Evolutionary conservation across 2,888 invertebrate species (phyloP).

Genomic region (Trachelus stipa): DNA sequence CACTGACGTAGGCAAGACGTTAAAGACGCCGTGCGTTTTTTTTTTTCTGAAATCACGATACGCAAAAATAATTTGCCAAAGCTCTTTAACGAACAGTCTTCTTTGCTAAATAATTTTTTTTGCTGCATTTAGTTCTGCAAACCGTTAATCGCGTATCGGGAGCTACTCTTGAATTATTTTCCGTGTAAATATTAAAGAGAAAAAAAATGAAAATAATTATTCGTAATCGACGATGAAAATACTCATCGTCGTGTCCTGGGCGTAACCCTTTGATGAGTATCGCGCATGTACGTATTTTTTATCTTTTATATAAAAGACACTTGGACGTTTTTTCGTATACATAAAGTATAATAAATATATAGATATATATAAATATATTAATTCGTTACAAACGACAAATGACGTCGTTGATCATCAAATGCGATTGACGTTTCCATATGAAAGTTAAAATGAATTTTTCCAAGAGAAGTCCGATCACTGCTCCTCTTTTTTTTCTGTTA

Average conservation of each 20-base stretch:
- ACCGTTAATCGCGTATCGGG: neutral
- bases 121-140: neutral
- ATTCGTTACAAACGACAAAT: neutral
- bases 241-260: neutral
- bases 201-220: constrained; percentile 30
- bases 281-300: neutral
- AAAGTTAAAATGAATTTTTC: neutral
- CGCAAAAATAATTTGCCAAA: neutral
- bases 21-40: neutral
- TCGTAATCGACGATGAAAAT: constrained; percentile 16
- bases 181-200: constrained; percentile 1
- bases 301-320: constrained; percentile 11
- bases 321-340: neutral
- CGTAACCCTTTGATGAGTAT: neutral
- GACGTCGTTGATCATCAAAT: neutral
- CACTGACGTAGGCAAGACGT: neutral
- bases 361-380: constrained; percentile 12
- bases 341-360: constrained; percentile 7
- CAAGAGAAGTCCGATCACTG: neutral
- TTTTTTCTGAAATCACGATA: neutral
- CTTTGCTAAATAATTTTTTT: neutral
- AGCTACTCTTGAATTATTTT: neutral
- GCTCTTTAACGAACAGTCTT: no score
- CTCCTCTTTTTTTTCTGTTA: neutral
- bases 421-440: neutral